Evolutionary conservation across 2,888 invertebrate species (phyloP), one percentile per base, ranked within the genome.

Genomic region (Mesorhabditis belari): DNA sequence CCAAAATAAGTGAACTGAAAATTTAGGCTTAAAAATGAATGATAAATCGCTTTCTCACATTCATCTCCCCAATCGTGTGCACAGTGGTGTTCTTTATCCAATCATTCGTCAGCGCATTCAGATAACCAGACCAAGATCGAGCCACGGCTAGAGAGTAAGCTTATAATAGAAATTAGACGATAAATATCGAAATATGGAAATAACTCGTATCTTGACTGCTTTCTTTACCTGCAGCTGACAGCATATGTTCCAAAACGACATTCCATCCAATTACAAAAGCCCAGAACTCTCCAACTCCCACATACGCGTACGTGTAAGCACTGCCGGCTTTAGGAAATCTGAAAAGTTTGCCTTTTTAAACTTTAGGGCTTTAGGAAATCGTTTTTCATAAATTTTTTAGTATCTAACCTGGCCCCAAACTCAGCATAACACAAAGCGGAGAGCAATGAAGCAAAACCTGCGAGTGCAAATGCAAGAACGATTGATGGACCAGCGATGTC

Each of bases 261-360:
- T 77, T 81, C 81, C 81, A 81, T 3, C 81, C 81, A 2, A 81
- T 75, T 6, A 93, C 87, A 84, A 93, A 94, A 63, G 93, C 93
- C 81, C 92, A 88, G 82, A 93, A 89, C 83, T 94, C 93, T 52
- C 94, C 94, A 62, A 93, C 91, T 3, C 92, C 91, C 66, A 92
- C 92, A 84, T 93, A 94, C 71, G 91, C 90, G 86, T 94, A 94
- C 86, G 90, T 90, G 66, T 84, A 84, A 23, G 83, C 81, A 3
- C 82, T 83, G 17, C 81, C 92, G 0, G 91, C 91, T 77, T 88
- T 88, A 0, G 92, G 92, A 0, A 91, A 91, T 63, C 71, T 72
- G 60, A 5, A 70, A 65, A 12, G 12, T 49, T 3, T 5, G 28
- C 56, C 28, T 19, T 1, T 58, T 24, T 9, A 21, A n/a, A 24